Evolutionary conservation across 2,797 vertebrate genomes (phyloP), one percentile per base, ranked within the genome.

Genomic region (Tadarida brasiliensis): DNA sequence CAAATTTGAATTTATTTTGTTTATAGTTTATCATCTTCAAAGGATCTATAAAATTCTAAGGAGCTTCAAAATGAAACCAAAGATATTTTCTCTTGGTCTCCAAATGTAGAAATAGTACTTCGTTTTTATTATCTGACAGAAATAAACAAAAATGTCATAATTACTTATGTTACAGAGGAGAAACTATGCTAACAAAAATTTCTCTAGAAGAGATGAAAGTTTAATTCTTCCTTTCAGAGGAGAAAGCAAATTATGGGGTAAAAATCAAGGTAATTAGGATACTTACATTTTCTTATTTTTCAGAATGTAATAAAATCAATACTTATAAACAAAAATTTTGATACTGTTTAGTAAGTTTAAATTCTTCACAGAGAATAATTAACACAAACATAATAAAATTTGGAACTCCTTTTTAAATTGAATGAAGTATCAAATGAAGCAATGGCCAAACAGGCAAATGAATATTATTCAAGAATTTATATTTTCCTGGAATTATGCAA

Each of bases 61-160:
- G 28, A 78, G 28, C 28, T 71, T 91, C 30, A 59, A 73, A 87
- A 74, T 87, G 35, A 82, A 91, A 91, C n/a, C 67, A 87, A 91
- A 91, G n/a, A n/a, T 59, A 87, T 51, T 82, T 76, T 90, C 54
- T 94, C 54, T 61, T 61, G 51, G 54, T 78, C 15, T 90, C 77
- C 49, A 71, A 71, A 90, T 61, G 44, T 11, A 71, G 49, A 74
- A 87, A 87, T 11, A 73, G 39, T 56, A 73, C 20, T 74, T 71
- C 47, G 65, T 35, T 91, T 65, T 74, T 82, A 68, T n/a, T 49
- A 91, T 24, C 56, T 73, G 67, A 91, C 5, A 28, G 22, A 80
- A 80, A 65, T 71, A 80, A 84, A 28, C 61, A 56, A 86, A 63
- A 86, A 35, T n/a, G 68, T 67, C 65, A 57, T 30, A 91, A 87